Evolutionary conservation across 2,113 vertebrate species (phyloP).

Genomic region (Aleadryas rufinucha): DNA sequence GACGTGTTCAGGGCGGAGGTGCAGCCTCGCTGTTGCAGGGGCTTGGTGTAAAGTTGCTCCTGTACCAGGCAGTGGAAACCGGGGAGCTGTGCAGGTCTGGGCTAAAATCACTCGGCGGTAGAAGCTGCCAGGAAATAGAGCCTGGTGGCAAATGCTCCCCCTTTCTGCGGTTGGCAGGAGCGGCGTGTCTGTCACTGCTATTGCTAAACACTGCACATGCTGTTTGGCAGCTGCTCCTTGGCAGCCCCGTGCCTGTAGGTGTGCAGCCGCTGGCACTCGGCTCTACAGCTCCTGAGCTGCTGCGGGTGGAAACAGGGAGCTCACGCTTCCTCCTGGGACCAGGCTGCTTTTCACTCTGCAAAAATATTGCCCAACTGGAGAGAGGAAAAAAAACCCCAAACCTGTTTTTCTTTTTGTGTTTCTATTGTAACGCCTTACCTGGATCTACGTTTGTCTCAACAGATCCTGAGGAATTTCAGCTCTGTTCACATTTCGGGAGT

Average conservation of each 20-base stretch:
- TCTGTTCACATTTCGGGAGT: conserved; percentile 46
- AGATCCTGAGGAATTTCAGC: conserved; percentile 60
- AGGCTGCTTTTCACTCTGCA: neutral
- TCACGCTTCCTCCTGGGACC: neutral
- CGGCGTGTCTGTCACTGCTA: neutral
- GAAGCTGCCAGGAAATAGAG: neutral
- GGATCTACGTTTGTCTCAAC: conserved; percentile 2
- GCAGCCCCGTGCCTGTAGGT: neutral
- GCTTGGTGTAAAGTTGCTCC: neutral
- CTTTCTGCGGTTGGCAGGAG: neutral
- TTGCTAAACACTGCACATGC: neutral
- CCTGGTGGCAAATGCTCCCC: neutral
- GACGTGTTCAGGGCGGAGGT: accelerated
- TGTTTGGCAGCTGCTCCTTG: neutral
- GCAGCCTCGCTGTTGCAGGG: neutral
- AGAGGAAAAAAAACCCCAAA: neutral
- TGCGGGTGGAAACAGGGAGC: neutral
- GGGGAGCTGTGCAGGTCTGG: neutral
- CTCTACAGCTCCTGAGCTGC: neutral
- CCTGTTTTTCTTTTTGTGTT: neutral
- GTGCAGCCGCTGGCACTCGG: neutral
- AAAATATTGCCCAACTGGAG: neutral
- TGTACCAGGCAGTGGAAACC: accelerated
- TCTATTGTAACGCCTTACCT: neutral
- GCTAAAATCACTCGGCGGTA: neutral